Evolutionary conservation across 35 echinoderm and acorn worm species (phyloP).

Genomic region (Apostichopus parvimensis): DNA sequence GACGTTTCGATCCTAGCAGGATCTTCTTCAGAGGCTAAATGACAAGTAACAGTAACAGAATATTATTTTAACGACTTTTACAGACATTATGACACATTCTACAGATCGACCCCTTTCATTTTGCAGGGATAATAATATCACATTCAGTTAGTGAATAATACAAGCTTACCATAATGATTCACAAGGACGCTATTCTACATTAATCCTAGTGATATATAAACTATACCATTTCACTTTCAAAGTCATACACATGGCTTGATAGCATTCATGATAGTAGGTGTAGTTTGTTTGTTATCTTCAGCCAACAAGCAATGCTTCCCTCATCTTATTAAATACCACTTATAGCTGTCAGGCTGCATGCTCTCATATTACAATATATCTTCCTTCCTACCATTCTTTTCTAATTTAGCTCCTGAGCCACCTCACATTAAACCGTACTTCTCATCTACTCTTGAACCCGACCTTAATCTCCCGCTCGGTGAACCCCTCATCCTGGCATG

Average conservation of each 20-base stretch:
- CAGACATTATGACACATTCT: too few species aligned
- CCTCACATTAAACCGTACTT: conserved; percentile 47
- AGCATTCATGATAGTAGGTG: not conserved
- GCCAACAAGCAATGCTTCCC: not conserved
- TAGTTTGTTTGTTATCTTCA: not conserved
- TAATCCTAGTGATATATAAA: too few species aligned
- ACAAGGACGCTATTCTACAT: too few species aligned
- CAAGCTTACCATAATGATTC: too few species aligned
- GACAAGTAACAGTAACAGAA: too few species aligned
- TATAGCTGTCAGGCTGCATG: not conserved
- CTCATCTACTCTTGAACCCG: conserved; percentile 5
- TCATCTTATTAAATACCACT: not conserved
- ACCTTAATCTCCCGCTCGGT: conserved; percentile 22
- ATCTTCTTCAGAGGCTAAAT: too few species aligned
- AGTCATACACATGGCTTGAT: not conserved
- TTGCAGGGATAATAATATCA: too few species aligned
- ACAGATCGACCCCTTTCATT: too few species aligned
- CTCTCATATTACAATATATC: conserved; percentile 20
- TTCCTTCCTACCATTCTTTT: conserved; percentile 35
- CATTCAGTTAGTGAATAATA: too few species aligned
- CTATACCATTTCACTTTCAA: not conserved
- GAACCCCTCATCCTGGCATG: conserved; percentile 20
- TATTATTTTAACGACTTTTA: too few species aligned
- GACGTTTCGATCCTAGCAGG: too few species aligned
- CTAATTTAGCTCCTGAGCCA: conserved; percentile 44